Evolutionary conservation across 2,888 invertebrate species (phyloP).

Genomic region (Pollenia labialis): DNA sequence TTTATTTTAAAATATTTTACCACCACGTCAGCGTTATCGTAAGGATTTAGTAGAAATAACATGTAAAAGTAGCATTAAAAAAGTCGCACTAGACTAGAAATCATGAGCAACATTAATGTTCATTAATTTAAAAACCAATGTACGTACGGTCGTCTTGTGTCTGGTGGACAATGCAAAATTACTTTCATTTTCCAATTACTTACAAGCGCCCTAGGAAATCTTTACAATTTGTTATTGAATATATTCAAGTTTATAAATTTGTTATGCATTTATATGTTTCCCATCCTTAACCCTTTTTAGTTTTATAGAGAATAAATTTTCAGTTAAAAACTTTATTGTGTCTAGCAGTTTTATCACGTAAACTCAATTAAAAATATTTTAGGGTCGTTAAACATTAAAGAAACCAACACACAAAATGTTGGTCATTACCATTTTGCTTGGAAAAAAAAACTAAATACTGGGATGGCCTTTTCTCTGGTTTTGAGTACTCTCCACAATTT

Average conservation of each 20-base stretch:
- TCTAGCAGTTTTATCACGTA: slow-evolving; percentile 14
- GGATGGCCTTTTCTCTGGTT: not conserved
- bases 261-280: not conserved
- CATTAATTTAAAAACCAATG: no score
- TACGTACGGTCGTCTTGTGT: no score
- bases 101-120: no score
- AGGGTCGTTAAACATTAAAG: slow-evolving; percentile 32
- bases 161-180: no score
- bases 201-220: no score
- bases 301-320: not conserved
- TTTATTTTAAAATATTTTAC: no score
- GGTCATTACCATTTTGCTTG: slow-evolving; percentile 6
- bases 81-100: no score
- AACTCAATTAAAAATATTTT: slow-evolving; percentile 39
- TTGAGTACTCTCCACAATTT: not conserved
- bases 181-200: no score
- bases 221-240: no score
- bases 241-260: not conserved
- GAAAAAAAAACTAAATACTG: not conserved
- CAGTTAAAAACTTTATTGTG: not conserved
- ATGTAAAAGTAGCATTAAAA: no score
- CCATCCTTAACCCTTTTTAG: not conserved
- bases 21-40: no score
- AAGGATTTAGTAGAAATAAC: no score
- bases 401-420: slow-evolving; percentile 8